Conservation (phyloP, 2,113 vertebrate species). For the Holacanthus passer region DNA sequence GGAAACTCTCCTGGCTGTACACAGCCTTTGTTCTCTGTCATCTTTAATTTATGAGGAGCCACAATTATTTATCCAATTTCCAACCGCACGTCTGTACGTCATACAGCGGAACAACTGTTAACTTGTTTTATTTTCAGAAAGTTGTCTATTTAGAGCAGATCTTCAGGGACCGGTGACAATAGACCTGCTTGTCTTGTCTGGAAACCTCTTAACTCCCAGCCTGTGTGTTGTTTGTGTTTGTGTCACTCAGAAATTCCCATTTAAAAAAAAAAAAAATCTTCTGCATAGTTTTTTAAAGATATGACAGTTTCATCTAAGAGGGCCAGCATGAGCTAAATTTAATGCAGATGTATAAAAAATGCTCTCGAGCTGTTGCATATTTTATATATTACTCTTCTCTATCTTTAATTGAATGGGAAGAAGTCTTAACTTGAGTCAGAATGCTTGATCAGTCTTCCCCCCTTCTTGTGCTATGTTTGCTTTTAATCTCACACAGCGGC, state of each 20-base stretch:
- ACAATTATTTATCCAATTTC: constrained; percentile 69
- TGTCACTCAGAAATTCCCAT: background rate
- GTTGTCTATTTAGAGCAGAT: constrained; percentile 53
- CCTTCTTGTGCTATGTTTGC: constrained; percentile 14
- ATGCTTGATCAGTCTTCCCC: constrained; percentile 38
- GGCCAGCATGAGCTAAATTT: background rate
- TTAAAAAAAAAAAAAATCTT: no score
- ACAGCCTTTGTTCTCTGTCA: constrained; percentile 69
- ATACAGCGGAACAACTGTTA: background rate
- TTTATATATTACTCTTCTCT: background rate
- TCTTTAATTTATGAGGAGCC: constrained; percentile 69
- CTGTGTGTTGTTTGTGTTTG: background rate
- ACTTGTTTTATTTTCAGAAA: constrained; percentile 48
- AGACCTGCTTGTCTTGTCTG: constrained; percentile 4
- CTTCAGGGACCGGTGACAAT: constrained; percentile 54
- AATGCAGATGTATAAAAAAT: background rate
- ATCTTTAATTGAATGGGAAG: constrained; percentile 19
- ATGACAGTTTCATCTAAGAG: background rate
- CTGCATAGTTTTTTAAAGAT: constrained; percentile 15
- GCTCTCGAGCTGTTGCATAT: constrained; percentile 23
- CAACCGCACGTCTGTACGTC: constrained; percentile 19
- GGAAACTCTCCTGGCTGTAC: constrained; percentile 41
- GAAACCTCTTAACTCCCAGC: constrained; percentile 4
- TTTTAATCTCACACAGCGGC: constrained; percentile 19
- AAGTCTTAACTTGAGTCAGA: constrained; percentile 32